Base-by-base conservation (phyloP, 2,888 invertebrate genomes). In the Agrotis ipsilon region DNA sequence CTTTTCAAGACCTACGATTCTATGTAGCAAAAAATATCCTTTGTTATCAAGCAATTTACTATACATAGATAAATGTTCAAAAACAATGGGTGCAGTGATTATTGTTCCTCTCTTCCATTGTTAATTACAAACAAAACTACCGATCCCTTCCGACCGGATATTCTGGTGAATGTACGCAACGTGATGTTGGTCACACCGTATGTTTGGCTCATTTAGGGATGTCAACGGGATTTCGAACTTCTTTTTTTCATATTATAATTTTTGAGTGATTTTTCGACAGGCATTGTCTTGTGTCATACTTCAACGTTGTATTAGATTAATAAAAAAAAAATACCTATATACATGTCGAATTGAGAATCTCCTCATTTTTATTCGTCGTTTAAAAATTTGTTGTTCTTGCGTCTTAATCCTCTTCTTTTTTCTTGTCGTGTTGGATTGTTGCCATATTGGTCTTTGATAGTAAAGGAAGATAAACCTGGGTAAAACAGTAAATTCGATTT, bases 121-220 rank as follows among this genome's bases (percentile, higher is more conserved):
- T 84, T 83, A 83, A 81, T 81, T 81, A 80, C 60, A 81, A 80
- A 85, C 78, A 84, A 78, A 81, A 80, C 82, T 81, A 77, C 72
- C 64, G 70, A 78, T 76, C 75, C 78, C 77, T 79, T 85, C 76
- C 84, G 80, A 73, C 74, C 77, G 78, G 75, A 75, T 78, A 80
- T 76, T 62, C 71, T 68, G 60, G 67, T 61, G 58, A 71, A 54
- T 32, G 45, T 68, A 57, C 61, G 66, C 72, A 65, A 62, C 51
- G 51, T 24, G 54, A 54, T 64, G 59, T 64, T 76, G 74, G 63
- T 70, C 68, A 68, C 58, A 65, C 58, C 62, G 58, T 76, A 48
- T 66, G 77, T 68, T 68, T 68, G 58, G 21, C 43, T 6, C 13
- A 16, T 32, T 27, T 70, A 82, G 79, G 82, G 81, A 1, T 78